Conservation (phyloP, 2,888 invertebrate species). For the Mayetiola destructor region DNA sequence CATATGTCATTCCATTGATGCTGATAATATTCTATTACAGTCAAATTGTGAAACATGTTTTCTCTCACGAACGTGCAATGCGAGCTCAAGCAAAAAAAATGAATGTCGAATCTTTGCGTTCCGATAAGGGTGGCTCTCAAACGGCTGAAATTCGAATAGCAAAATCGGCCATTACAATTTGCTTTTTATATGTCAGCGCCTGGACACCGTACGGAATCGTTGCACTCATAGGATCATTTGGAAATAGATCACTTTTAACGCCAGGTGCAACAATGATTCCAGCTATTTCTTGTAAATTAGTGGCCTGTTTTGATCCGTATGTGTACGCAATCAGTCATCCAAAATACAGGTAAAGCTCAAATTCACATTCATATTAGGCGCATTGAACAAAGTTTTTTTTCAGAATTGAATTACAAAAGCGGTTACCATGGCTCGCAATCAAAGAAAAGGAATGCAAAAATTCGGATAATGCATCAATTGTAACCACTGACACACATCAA, state of each 20-base stretch:
- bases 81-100: conserved; percentile 73
- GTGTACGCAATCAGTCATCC: conserved; percentile 86
- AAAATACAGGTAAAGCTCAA: conserved; percentile 44
- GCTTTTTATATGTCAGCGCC: conserved; percentile 63
- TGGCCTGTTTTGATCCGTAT: conserved; percentile 85
- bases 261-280: conserved; percentile 71
- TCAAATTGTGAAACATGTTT: conserved; percentile 76
- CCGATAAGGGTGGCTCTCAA: conserved; percentile 44
- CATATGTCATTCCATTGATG: conserved; percentile 61
- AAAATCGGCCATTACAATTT: conserved; percentile 75
- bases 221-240: conserved; percentile 69
- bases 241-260: conserved; percentile 53
- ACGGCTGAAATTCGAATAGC: conserved; percentile 75
- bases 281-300: conserved; percentile 71
- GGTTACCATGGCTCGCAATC: conserved; percentile 59
- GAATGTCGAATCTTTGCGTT: conserved; percentile 73
- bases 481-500: too few species aligned
- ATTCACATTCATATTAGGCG: neutral
- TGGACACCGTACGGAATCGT: too few species aligned
- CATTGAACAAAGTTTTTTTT: too few species aligned
- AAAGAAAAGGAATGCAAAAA: conserved; percentile 36
- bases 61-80: conserved; percentile 68
- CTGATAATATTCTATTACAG: conserved; percentile 73
- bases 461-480: neutral
- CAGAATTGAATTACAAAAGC: conserved; percentile 56